phyloP scores from a whole-genome alignment of 2,888 invertebrate species.

The Amphimallon solstitiale region DNA sequence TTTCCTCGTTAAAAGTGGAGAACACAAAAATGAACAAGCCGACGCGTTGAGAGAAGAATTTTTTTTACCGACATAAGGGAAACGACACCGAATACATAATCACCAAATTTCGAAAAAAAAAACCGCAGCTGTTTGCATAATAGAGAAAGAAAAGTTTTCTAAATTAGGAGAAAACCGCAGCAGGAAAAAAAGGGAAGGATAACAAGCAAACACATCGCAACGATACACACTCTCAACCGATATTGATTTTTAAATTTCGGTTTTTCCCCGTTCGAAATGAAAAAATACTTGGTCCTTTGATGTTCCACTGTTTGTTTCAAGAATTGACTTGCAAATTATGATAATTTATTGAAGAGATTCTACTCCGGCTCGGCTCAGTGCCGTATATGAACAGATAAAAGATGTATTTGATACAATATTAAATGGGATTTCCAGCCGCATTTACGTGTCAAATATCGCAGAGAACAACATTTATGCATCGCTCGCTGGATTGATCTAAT shows the following conservation, averaged over 20 bases:
- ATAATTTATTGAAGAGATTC: no score
- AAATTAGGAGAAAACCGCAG: slow-evolving; percentile 21
- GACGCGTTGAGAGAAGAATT: background rate
- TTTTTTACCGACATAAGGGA: slow-evolving; percentile 1
- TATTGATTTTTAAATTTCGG: slow-evolving; percentile 9
- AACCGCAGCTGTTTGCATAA: slow-evolving; percentile 31
- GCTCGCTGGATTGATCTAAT: no score
- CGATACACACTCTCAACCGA: background rate
- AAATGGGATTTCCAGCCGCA: no score
- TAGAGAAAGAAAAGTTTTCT: slow-evolving; percentile 32
- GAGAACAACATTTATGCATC: no score
- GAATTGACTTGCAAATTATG: no score
- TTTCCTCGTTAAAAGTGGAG: slow-evolving; percentile 5
- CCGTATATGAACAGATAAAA: no score
- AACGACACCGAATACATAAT: slow-evolving; percentile 28
- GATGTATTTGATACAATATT: no score
- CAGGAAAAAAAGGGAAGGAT: background rate
- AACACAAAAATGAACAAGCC: slow-evolving; percentile 18
- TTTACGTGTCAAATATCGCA: no score
- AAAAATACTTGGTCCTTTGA: background rate
- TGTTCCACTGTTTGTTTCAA: no score
- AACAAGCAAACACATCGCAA: background rate
- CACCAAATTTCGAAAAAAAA: slow-evolving; percentile 21
- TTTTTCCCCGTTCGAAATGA: background rate
- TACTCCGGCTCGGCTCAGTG: no score